Conservation (phyloP, 1,140 invertebrate species). For the Heterodera carotae region DNA sequence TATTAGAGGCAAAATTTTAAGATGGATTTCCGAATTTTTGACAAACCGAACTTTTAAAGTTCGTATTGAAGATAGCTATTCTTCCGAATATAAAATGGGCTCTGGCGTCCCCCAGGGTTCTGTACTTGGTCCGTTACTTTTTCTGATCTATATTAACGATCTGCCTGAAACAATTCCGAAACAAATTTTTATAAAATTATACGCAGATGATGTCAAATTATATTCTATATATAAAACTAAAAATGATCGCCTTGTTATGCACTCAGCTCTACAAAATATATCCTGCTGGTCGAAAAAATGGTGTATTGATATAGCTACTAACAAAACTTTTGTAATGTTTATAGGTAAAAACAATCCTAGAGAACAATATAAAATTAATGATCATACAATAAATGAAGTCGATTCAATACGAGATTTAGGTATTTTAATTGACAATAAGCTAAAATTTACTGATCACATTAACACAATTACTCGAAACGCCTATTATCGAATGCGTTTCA, state of each 20-base stretch:
- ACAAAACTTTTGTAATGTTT: constrained; percentile 5
- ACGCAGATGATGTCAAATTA: too few relatives aligned
- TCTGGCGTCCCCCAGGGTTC: constrained; percentile 8
- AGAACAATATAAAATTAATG: not conserved
- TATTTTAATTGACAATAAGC: not conserved
- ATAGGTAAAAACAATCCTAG: too few relatives aligned
- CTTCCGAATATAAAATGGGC: not conserved
- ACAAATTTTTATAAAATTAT: not conserved
- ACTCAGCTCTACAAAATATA: not conserved
- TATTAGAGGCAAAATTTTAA: not conserved
- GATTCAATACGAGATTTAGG: not conserved
- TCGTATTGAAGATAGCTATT: not conserved
- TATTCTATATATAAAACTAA: not conserved
- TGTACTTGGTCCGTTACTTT: constrained; percentile 11
- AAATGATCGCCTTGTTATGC: not conserved
- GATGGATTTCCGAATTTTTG: not conserved
- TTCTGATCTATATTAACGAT: too few relatives aligned
- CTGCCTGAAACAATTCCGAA: too few relatives aligned
- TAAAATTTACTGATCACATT: too few relatives aligned
- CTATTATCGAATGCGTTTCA: not conserved
- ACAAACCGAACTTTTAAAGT: not conserved
- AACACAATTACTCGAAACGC: not conserved
- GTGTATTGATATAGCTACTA: not conserved
- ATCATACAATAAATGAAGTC: not conserved
- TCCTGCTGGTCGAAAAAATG: not conserved